Evolutionary conservation across 2,888 invertebrate species (phyloP).

Genomic region (Seira ritae): DNA sequence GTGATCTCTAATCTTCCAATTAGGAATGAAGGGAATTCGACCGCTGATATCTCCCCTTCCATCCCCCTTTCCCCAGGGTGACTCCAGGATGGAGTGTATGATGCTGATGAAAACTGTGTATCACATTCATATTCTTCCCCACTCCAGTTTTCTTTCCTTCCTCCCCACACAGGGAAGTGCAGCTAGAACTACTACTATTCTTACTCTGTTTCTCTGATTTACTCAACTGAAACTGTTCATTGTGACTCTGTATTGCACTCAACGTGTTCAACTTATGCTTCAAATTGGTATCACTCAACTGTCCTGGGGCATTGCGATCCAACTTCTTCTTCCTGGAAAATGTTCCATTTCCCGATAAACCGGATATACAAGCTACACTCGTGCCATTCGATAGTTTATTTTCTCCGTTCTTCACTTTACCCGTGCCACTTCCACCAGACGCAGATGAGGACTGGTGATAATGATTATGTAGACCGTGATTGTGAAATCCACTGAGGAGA

Average conservation of each 20-base stretch:
- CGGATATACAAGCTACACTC: slow-evolving; percentile 33
- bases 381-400: slow-evolving; percentile 29
- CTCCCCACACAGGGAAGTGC: slow-evolving; percentile 35
- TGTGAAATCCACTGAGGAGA: slow-evolving; percentile 50
- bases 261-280: slow-evolving; percentile 45
- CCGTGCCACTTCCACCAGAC: background rate
- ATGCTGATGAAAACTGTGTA: slow-evolving; percentile 32
- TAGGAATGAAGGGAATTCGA: slow-evolving; percentile 70
- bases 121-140: slow-evolving; percentile 42
- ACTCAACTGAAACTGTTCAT: slow-evolving; percentile 35
- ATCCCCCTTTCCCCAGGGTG: slow-evolving; percentile 20
- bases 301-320: slow-evolving; percentile 48
- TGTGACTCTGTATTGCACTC: slow-evolving; percentile 46
- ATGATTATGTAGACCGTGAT: slow-evolving; percentile 7
- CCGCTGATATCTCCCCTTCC: slow-evolving; percentile 67
- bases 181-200: slow-evolving; percentile 27
- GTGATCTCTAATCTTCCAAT: slow-evolving; percentile 73
- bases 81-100: slow-evolving; percentile 8
- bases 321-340: slow-evolving; percentile 57
- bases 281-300: slow-evolving; percentile 42
- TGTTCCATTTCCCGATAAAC: slow-evolving; percentile 33
- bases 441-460: slow-evolving; percentile 28
- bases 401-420: slow-evolving; percentile 12
- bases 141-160: slow-evolving; percentile 1
- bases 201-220: slow-evolving; percentile 22